Evolutionary conservation across 2,888 invertebrate genomes (phyloP).

Genomic region (Hermaeophaga mercurialis): DNA sequence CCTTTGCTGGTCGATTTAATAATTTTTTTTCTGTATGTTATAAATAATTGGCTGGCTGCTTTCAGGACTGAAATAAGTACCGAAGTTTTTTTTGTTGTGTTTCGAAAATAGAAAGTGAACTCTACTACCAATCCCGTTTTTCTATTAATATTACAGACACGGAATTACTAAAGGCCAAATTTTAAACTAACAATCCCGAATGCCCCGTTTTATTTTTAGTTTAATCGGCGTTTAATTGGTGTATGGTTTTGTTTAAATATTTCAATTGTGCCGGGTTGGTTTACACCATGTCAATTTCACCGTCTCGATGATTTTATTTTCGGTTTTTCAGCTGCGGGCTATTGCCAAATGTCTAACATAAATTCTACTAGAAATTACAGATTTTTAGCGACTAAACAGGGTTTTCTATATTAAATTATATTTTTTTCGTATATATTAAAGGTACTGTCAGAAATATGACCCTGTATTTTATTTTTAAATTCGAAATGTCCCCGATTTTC

Average conservation of each 20-base stretch:
- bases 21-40: constrained; percentile 2
- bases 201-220: constrained; percentile 14
- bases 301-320: too few relatives aligned
- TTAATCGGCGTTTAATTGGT: background rate
- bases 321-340: too few relatives aligned
- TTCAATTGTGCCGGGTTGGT: too few relatives aligned
- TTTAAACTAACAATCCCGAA: background rate
- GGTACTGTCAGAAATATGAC: too few relatives aligned
- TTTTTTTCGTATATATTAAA: too few relatives aligned
- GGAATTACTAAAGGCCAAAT: constrained; percentile 2
- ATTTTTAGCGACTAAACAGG: too few relatives aligned
- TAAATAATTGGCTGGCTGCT: constrained; percentile 14
- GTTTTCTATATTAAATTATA: too few relatives aligned
- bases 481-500: too few relatives aligned
- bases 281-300: too few relatives aligned
- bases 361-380: too few relatives aligned
- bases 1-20: constrained; percentile 21
- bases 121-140: constrained; percentile 19
- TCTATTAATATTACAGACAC: constrained; percentile 28
- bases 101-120: constrained; percentile 29
- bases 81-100: constrained; percentile 20
- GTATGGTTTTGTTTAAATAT: background rate
- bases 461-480: too few relatives aligned
- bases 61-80: constrained; percentile 11
- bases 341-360: too few relatives aligned